Evolutionary conservation across 2,797 vertebrate genomes (phyloP).

Genomic region (Alectoris magna): DNA sequence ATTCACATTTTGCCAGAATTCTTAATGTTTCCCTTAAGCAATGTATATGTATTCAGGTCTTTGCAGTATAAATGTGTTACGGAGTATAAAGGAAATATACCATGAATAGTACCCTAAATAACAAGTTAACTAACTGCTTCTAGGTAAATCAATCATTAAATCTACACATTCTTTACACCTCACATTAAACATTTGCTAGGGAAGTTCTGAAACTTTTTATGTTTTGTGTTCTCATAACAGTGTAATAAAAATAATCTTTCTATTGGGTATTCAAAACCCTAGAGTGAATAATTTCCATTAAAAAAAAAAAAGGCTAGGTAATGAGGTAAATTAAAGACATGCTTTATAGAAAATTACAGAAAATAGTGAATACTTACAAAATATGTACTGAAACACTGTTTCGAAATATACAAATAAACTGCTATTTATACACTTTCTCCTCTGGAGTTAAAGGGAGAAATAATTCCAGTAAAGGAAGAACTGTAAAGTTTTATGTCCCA

Average conservation of each 20-base stretch:
- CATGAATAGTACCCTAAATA: not conserved
- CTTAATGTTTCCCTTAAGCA: not conserved
- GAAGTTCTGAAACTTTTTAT: slow-evolving; percentile 16
- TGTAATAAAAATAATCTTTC: slow-evolving; percentile 16
- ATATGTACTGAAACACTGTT: not conserved
- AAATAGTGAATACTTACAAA: not conserved
- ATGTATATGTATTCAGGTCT: not conserved
- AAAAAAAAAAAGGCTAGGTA: not conserved
- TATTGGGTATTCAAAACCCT: not conserved
- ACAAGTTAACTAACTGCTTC: not conserved
- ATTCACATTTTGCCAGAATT: slow-evolving; percentile 30
- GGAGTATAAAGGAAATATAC: not conserved
- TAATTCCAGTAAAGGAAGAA: slow-evolving; percentile 7
- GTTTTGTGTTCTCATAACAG: not conserved
- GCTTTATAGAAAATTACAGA: not conserved
- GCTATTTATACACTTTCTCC: not conserved
- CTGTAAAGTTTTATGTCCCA: slow-evolving; percentile 35
- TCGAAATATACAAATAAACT: not conserved
- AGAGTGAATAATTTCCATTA: not conserved
- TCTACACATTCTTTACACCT: not conserved
- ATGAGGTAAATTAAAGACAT: not conserved
- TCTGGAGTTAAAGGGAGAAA: slow-evolving; percentile 19
- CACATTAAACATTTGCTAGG: slow-evolving; percentile 3
- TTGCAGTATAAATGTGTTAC: not conserved
- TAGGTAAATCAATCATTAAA: not conserved